Evolutionary conservation across 2,888 invertebrate species (phyloP).

Genomic region (Leucozona laternaria): DNA sequence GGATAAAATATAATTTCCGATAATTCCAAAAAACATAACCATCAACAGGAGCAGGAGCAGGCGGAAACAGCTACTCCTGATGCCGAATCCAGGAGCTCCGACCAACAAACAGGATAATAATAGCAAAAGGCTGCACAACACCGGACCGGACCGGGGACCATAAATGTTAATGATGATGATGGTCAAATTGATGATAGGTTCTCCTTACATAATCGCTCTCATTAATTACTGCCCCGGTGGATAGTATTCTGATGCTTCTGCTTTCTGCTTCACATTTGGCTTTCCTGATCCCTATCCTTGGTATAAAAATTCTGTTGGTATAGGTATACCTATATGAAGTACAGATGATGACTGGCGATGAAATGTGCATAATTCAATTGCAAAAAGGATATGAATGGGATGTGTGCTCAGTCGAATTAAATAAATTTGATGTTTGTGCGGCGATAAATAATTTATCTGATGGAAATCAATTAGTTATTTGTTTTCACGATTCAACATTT

Average conservation of each 20-base stretch:
- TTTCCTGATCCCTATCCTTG: not conserved
- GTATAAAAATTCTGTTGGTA: no score
- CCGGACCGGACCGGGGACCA: slow-evolving; percentile 10
- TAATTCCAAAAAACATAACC: slow-evolving; percentile 25
- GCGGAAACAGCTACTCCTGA: slow-evolving; percentile 9
- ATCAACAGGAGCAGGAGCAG: not conserved
- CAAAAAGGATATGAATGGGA: slow-evolving; percentile 38
- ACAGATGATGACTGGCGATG: slow-evolving; percentile 37
- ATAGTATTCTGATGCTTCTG: slow-evolving; percentile 15
- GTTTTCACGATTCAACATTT: slow-evolving; percentile 43
- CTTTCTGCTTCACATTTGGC: not conserved
- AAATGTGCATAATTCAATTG: slow-evolving; percentile 66
- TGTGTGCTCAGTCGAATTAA: slow-evolving; percentile 51
- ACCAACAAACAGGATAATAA: slow-evolving; percentile 57
- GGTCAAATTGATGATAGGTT: slow-evolving; percentile 70
- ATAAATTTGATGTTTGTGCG: slow-evolving; percentile 65
- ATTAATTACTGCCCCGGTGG: slow-evolving; percentile 69
- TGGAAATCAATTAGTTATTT: slow-evolving; percentile 75
- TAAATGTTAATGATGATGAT: slow-evolving; percentile 48
- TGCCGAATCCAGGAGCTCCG: not conserved
- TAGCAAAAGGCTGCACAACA: slow-evolving; percentile 37
- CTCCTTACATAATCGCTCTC: slow-evolving; percentile 70
- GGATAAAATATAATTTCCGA: slow-evolving; percentile 35
- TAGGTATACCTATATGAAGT: no score
- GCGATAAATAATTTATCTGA: slow-evolving; percentile 71